Evolutionary conservation across 2,113 vertebrate species (phyloP).

Genomic region (rat (Rattus norvegicus)): DNA sequence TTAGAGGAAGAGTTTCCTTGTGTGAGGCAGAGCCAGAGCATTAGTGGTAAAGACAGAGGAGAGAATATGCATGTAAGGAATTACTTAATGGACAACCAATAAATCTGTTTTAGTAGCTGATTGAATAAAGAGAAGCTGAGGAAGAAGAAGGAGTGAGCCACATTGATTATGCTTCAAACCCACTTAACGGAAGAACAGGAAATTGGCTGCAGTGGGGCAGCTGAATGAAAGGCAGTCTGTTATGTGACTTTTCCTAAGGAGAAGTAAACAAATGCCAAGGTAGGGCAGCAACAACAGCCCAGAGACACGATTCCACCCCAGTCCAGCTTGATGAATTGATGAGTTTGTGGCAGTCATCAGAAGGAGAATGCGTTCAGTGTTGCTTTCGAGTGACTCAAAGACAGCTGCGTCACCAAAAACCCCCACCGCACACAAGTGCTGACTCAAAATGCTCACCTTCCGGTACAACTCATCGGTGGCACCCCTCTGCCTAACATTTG

Average conservation of each 20-base stretch:
- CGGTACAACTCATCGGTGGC: not conserved
- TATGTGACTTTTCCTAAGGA: not conserved
- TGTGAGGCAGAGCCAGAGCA: not conserved
- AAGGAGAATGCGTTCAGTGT: not conserved
- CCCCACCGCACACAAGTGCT: not conserved
- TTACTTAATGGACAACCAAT: not conserved
- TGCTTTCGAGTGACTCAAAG: not conserved
- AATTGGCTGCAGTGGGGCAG: not conserved
- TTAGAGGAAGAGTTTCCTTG: not conserved
- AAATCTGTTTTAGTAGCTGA: not conserved
- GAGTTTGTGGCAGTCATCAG: not conserved
- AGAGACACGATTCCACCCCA: not conserved
- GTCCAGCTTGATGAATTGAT: not conserved
- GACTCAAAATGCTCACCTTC: not conserved
- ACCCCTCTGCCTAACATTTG: not conserved
- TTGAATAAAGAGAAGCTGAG: not conserved
- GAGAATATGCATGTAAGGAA: not conserved
- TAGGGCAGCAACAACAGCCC: not conserved
- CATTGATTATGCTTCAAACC: slow-evolving; percentile 15
- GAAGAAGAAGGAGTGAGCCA: not conserved
- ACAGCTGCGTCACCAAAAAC: not conserved
- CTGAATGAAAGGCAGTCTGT: not conserved
- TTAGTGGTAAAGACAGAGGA: not conserved
- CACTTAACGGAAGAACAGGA: not conserved
- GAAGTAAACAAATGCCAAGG: not conserved